A percentile compares a stretch with the other conserved stretches of the same genome.
Evolutionary conservation across 2,113 vertebrate species (phyloP).

Genomic region (Chloroceryle aenea): DNA sequence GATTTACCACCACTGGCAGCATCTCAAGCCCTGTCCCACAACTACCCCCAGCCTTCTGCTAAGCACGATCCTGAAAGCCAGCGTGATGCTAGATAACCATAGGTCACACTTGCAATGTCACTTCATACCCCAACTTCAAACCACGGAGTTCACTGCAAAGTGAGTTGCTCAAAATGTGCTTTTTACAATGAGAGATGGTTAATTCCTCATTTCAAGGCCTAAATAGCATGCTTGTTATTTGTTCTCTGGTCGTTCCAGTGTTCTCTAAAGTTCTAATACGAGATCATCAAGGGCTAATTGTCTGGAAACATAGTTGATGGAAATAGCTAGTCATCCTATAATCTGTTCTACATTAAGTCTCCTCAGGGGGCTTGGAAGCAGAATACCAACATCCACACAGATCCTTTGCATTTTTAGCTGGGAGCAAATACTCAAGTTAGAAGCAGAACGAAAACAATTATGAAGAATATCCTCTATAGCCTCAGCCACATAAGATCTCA

Average conservation of each 20-base stretch:
- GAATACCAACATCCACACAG: background rate
- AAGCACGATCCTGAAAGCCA: background rate
- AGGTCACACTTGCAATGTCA: background rate
- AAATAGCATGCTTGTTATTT: background rate
- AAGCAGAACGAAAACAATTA: background rate
- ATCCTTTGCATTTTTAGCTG: background rate
- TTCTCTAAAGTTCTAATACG: background rate
- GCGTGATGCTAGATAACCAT: background rate
- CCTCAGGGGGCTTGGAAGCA: constrained; percentile 21
- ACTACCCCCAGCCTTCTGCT: background rate
- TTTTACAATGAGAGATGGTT: background rate
- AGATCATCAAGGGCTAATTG: constrained; percentile 55
- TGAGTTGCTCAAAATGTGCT: background rate
- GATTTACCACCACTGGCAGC: background rate
- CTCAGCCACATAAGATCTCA: constrained; percentile 10
- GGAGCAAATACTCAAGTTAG: constrained; percentile 2
- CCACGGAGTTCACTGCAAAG: background rate
- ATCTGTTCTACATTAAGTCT: constrained; percentile 54
- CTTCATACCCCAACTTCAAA: background rate
- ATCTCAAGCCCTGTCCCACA: background rate
- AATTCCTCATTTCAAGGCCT: background rate
- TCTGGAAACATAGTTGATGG: constrained; percentile 19
- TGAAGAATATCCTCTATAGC: background rate
- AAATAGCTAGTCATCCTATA: constrained; percentile 1
- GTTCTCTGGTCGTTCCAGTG: background rate